These are phyloP conservation scores for Trinectes maculatus DNA, from an alignment of 2,113 vertebrate species.

Conservation along the genomic window DNA sequence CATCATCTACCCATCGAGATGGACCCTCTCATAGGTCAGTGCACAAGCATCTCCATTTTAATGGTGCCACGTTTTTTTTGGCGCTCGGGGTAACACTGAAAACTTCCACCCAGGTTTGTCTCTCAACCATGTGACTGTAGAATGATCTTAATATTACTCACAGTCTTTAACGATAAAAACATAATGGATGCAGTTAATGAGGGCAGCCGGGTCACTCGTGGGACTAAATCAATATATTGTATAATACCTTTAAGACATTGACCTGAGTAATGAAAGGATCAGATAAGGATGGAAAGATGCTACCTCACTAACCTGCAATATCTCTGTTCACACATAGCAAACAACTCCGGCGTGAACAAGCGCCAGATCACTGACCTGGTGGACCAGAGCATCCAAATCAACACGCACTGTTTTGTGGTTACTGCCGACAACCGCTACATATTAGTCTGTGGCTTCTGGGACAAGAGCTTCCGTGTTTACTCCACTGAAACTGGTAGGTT, in stretches of 20 bases:
- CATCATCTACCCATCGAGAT: conserved; percentile 86
- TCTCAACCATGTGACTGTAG: neutral
- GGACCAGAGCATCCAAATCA: conserved; percentile 99
- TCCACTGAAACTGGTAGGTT: conserved; percentile 94
- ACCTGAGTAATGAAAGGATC: neutral
- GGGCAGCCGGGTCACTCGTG: neutral
- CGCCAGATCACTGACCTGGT: conserved; percentile 99
- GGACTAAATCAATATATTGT: neutral
- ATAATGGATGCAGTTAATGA: neutral
- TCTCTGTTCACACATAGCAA: conserved; percentile 80
- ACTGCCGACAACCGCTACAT: conserved; percentile 99
- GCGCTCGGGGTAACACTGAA: too few species aligned
- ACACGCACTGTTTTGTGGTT: conserved; percentile 98
- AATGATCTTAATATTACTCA: neutral
- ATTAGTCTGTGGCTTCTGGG: conserved; percentile 98
- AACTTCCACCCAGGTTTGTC: neutral
- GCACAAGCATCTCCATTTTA: neutral
- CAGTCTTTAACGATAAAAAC: neutral
- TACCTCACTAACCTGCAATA: neutral
- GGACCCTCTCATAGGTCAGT: conserved; percentile 85
- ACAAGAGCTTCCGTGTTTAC: conserved; percentile 98
- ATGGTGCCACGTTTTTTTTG: neutral
- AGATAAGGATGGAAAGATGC: too few species aligned
- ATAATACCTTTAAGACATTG: neutral
- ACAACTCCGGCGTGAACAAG: conserved; percentile 97